Evolutionary conservation across 2,797 vertebrate species (phyloP).

Genomic region (Fistularia tabacaria): DNA sequence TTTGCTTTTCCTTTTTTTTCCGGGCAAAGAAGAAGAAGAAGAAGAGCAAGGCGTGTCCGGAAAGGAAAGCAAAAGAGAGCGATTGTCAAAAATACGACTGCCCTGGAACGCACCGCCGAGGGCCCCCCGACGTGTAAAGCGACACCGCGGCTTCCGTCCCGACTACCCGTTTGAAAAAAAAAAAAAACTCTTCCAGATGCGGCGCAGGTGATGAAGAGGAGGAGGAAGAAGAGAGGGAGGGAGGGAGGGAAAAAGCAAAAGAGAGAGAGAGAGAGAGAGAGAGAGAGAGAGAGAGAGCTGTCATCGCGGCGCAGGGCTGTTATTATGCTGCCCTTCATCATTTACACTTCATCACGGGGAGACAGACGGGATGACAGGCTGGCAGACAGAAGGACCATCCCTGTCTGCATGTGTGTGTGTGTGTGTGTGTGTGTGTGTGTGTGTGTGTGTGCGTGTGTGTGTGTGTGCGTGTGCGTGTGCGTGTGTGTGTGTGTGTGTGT

Average conservation of each 20-base stretch:
- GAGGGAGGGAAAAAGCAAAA: background rate
- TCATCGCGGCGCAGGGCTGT: constrained; percentile 40
- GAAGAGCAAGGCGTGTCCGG: background rate
- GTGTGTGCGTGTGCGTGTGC: constrained; percentile 13
- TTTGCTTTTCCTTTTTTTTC: too few species aligned
- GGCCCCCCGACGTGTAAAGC: too few species aligned
- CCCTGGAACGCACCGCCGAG: too few species aligned
- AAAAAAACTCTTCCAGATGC: too few species aligned
- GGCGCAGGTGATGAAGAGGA: background rate
- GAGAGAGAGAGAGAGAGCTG: constrained; percentile 15
- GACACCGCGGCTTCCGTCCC: too few species aligned
- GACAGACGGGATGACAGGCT: constrained; percentile 31
- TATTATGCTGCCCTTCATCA: constrained; percentile 50
- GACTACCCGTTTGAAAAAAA: too few species aligned
- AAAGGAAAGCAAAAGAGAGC: too few species aligned
- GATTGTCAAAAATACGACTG: too few species aligned
- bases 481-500: background rate
- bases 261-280: background rate
- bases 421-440: constrained; percentile 14
- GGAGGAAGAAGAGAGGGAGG: background rate
- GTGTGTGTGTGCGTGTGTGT: constrained; percentile 26
- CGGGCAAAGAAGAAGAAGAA: background rate
- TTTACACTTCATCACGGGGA: constrained; percentile 52
- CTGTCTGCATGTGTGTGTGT: constrained; percentile 25
- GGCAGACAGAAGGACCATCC: constrained; percentile 32